Base-by-base conservation (phyloP, 1,140 invertebrate genomes). In the Lycorma delicatula region DNA sequence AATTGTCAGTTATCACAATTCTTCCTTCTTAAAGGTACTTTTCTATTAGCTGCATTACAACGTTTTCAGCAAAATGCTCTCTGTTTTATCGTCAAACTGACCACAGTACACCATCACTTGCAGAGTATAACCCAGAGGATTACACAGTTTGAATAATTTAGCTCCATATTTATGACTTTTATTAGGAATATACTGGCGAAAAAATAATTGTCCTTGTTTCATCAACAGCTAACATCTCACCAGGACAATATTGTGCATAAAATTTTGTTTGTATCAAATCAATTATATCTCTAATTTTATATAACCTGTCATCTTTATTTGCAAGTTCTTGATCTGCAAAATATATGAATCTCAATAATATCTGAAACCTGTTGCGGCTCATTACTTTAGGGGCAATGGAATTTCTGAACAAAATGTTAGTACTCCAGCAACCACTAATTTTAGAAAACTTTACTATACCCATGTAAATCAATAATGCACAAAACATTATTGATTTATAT, bases 1-100 rank as follows among this genome's bases (percentile, higher is more conserved):
- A 75, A 64, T 75, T 75, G 60, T 76, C 72, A 13, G 69, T 71
- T 56, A 63, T 68, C 26, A 77, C 12, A 18, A 66, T 68, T 59
- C 74, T 71, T 6, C 67, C 68, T 56, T 63, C 63, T 59, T 68
- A 53, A 49, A 71, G 58, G 27, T 16, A 66, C 50, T 9, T 26
- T 44, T 31, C 34, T 25, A 13, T 58, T 50, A 41, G 64, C 52
- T 25, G 63, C 66, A 28, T 56, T 28, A 53, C 51, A 20, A 52
- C 31, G 25, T 53, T 13, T 18, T 3, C 28, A 52, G 23, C 50
- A 52, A 52, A 26, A 20, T n/a, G n/a, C 51, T 28, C 22, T 53
- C 31, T 26, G 28, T 5, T 3, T n/a, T 34, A 22, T 11, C 25
- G 41, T 12, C 28, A 27, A 23, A 48, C 54, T 51, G 58, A 58